Evolutionary conservation across 2,113 vertebrate species (phyloP).

Genomic region (Alethe diademata): DNA sequence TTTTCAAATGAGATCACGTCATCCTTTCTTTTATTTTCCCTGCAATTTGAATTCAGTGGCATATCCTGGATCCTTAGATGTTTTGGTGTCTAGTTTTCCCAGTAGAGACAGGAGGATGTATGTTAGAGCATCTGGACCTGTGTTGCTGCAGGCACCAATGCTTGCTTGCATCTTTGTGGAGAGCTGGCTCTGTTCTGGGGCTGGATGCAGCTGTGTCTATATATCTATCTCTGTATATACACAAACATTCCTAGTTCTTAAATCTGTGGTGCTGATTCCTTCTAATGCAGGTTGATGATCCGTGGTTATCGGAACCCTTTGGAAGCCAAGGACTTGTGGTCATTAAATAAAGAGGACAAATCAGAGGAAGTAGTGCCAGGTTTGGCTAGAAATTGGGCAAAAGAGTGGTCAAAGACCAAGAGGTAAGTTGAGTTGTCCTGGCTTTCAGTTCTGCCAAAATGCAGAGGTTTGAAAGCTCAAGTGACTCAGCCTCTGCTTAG

Average conservation of each 20-base stretch:
- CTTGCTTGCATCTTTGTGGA: neutral
- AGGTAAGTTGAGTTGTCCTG: slow-evolving; percentile 75
- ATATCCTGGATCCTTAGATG: neutral
- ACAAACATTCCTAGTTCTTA: neutral
- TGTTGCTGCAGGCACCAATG: neutral
- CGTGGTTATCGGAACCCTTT: slow-evolving; percentile 86
- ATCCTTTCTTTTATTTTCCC: neutral
- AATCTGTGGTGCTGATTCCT: neutral
- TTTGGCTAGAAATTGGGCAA: slow-evolving; percentile 84
- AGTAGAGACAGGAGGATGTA: neutral
- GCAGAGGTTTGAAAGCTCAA: neutral
- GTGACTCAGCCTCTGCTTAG: neutral
- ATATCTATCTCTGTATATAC: accelerated
- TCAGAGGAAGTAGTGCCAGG: slow-evolving; percentile 85
- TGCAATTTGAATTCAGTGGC: neutral
- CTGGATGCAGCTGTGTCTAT: neutral
- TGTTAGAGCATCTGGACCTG: neutral
- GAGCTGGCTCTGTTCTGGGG: neutral
- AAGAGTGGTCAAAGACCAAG: slow-evolving; percentile 83
- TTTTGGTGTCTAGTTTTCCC: neutral
- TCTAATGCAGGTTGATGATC: slow-evolving; percentile 81
- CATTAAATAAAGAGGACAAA: slow-evolving; percentile 85
- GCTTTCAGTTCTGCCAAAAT: neutral
- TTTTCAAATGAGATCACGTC: neutral
- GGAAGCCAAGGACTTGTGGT: slow-evolving; percentile 91